These are phyloP conservation scores for Melanocharis versteri DNA, from an alignment of 2,113 vertebrate genomes.

Conservation along the genomic window DNA sequence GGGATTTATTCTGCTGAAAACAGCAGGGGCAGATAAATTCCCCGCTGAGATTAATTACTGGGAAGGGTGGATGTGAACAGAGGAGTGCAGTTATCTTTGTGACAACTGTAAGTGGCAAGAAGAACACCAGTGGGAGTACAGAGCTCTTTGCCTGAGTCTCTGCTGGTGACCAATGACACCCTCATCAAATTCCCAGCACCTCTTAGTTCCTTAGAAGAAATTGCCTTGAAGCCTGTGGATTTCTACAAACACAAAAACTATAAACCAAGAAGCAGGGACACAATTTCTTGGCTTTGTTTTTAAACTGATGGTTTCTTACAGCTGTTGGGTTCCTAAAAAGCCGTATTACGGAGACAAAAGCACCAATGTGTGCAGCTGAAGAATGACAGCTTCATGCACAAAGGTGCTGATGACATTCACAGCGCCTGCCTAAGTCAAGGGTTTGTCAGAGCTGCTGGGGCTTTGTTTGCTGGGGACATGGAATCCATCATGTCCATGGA, in stretches of 20 bases:
- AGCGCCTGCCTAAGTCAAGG: neutral
- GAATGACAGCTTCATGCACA: neutral
- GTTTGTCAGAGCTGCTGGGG: neutral
- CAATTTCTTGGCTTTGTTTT: neutral
- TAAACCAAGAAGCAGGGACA: neutral
- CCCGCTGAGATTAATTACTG: conserved; percentile 34
- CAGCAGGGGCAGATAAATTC: conserved; percentile 30
- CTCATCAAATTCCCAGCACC: conserved; percentile 14
- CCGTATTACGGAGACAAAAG: neutral
- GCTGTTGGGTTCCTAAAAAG: neutral
- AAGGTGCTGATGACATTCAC: neutral
- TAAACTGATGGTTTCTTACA: neutral
- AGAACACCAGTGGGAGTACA: neutral
- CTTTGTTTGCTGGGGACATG: neutral
- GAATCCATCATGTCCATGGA: neutral
- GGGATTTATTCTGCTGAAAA: conserved; percentile 47
- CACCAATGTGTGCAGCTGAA: neutral
- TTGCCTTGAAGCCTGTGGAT: neutral
- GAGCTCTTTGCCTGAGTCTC: neutral
- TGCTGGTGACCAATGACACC: conserved; percentile 1
- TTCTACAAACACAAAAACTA: neutral
- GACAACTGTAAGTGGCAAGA: conserved; percentile 29
- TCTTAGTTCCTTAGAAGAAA: neutral
- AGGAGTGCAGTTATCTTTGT: conserved; percentile 27
- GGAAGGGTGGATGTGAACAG: neutral